Conservation (phyloP, 2,113 vertebrate species). For the Ptyas mucosa region DNA sequence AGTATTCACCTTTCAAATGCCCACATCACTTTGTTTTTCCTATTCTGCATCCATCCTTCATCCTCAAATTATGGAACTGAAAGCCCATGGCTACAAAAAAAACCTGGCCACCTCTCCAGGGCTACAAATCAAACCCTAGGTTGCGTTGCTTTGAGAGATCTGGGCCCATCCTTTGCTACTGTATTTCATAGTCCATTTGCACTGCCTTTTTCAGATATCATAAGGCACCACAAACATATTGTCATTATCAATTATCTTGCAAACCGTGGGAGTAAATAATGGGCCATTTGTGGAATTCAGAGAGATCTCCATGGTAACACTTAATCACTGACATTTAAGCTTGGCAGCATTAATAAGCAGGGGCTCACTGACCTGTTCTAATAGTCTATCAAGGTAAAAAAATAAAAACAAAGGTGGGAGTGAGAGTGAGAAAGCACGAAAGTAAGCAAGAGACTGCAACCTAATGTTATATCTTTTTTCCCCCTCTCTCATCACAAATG, state of each 20-base stretch:
- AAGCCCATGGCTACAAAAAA: background rate
- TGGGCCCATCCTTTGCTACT: background rate
- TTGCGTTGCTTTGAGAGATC: constrained; percentile 15
- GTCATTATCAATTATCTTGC: constrained; percentile 44
- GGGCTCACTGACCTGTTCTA: constrained; percentile 56
- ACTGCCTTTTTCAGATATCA: constrained; percentile 42
- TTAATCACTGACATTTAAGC: constrained; percentile 64
- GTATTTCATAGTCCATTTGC: constrained; percentile 50
- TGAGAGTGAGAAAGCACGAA: background rate
- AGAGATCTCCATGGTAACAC: constrained; percentile 72
- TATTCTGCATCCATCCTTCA: constrained; percentile 28
- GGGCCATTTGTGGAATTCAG: constrained; percentile 50
- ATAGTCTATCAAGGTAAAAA: constrained; percentile 42
- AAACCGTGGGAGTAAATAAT: constrained; percentile 59
- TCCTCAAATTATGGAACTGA: constrained; percentile 16
- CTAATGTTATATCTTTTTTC: background rate
- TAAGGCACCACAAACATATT: constrained; percentile 4
- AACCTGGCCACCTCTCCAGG: background rate
- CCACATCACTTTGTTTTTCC: constrained; percentile 18
- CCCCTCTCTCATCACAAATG: background rate
- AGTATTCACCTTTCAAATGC: constrained; percentile 22
- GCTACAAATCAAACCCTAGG: constrained; percentile 10
- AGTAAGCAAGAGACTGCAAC: constrained; percentile 5
- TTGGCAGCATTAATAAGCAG: constrained; percentile 43
- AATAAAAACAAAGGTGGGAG: background rate